Base-by-base conservation (phyloP, 2,113 vertebrate genomes). In the Malurus cyaneus region DNA sequence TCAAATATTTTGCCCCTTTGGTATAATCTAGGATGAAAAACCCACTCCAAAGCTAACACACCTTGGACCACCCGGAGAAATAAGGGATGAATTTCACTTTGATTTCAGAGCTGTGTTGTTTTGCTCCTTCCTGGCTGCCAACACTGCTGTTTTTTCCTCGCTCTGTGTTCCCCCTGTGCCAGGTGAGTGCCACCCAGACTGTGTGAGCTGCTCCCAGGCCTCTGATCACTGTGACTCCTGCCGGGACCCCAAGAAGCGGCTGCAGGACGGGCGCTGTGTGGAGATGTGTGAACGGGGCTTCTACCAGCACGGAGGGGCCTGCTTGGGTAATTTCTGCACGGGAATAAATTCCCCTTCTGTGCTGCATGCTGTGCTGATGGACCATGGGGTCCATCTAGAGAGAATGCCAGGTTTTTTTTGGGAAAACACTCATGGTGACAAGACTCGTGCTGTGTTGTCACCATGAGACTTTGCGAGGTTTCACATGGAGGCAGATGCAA, bases 141-240 rank as follows among this genome's bases (percentile, higher is more conserved):
- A 1, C 32, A 0, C 47, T n/a, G 70, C n/a, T 29, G 72, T 16
- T 23, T 65, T 57, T 31, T 62, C 9, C 16, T 32, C 53, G 32
- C 78, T 57, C 76, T 53, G 20, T 84, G 86, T 89, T 66, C 26
- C 46, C 59, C 79, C 74, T 9, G 44, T 79, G 86, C 36, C 81
- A 98, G 98, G 95, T 52, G 96, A 49, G 66, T 99, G 98, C 94
- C 97, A 98, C 86, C 81, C 96, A 2, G 98, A 98, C 92, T 99
- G 98, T 54, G 76, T 98, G 97, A 98, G 97, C 80, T 99, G 98
- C 92, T 98, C 97, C 15, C 96, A 57, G 53, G 96, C 96, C 49
- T 95, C 97, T 11, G 97, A 98, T 50, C 97, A 32, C 90, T 99
- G 98, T 77, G 93, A 97, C 26, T 92, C 98, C 95, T 99, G 98